Conservation (phyloP, 2,888 invertebrate species). For the Malthinus seriepunctatus region DNA sequence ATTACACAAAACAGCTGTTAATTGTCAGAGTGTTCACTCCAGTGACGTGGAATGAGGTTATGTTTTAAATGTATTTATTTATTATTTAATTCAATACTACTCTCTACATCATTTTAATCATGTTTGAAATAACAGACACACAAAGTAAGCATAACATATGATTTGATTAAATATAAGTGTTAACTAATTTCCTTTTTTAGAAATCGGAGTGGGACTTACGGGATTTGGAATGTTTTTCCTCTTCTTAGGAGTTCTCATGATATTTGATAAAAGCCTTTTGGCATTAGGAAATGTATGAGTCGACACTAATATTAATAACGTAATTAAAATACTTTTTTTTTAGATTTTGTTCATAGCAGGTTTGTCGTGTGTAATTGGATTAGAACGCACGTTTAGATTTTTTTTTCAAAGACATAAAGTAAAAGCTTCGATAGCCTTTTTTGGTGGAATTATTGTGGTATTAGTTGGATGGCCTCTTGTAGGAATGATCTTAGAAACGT, state of each 20-base stretch:
- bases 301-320: not conserved
- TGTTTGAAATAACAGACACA: conserved; percentile 84
- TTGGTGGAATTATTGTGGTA: conserved; percentile 91
- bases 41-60: conserved; percentile 6
- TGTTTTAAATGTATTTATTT: not conserved
- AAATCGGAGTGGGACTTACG: conserved; percentile 96
- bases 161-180: not conserved
- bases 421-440: conserved; percentile 86
- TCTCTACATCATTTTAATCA: conserved; percentile 45
- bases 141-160: conserved; percentile 69
- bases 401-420: conserved; percentile 97
- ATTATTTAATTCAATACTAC: not conserved
- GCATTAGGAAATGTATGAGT: conserved; percentile 98
- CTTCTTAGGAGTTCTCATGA: conserved; percentile 87
- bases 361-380: conserved; percentile 93
- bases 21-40: too few relatives aligned
- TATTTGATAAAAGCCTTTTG: conserved; percentile 95
- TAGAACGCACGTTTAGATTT: conserved; percentile 93
- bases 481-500: conserved; percentile 95
- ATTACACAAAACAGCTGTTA: too few relatives aligned
- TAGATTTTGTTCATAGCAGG: conserved; percentile 97
- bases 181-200: conserved; percentile 63
- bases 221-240: conserved; percentile 96
- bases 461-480: conserved; percentile 94
- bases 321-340: conserved; percentile 45